phyloP scores from a whole-genome alignment of 2,113 vertebrate genomes.

The Podocnemis expansa region DNA sequence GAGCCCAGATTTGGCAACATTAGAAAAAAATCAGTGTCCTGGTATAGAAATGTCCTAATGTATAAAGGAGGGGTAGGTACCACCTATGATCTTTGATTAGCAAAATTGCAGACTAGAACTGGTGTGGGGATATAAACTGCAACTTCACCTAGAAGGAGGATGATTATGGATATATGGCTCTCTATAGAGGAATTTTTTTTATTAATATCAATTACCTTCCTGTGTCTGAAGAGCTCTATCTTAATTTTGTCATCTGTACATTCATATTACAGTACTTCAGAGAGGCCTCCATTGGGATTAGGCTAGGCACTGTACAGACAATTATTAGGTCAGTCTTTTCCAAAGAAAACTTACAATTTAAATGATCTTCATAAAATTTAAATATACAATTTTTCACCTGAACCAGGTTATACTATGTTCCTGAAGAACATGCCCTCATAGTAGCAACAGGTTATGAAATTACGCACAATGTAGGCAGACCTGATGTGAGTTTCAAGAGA shows the following conservation, averaged over 20 bases:
- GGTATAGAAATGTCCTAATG: neutral
- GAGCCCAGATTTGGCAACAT: neutral
- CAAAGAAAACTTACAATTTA: neutral
- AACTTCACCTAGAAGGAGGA: neutral
- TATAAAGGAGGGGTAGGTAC: neutral
- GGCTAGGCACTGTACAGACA: neutral
- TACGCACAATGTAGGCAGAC: neutral
- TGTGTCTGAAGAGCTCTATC: neutral
- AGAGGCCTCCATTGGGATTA: neutral
- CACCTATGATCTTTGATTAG: neutral
- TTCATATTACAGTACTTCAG: accelerated
- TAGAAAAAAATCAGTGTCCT: neutral
- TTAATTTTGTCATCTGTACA: neutral
- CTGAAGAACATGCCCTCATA: neutral
- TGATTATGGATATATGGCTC: neutral
- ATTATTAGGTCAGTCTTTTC: neutral
- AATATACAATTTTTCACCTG: neutral
- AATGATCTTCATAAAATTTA: neutral
- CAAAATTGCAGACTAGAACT: neutral
- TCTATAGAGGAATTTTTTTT: neutral
- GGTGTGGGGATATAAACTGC: neutral
- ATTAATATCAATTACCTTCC: neutral
- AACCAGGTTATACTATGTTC: neutral
- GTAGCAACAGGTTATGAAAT: neutral
- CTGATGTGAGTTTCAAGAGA: neutral